Evolutionary conservation across 2,888 invertebrate genomes (phyloP), one percentile per base, ranked within the genome.

Genomic region (Mesopsocus fuscifrons): DNA sequence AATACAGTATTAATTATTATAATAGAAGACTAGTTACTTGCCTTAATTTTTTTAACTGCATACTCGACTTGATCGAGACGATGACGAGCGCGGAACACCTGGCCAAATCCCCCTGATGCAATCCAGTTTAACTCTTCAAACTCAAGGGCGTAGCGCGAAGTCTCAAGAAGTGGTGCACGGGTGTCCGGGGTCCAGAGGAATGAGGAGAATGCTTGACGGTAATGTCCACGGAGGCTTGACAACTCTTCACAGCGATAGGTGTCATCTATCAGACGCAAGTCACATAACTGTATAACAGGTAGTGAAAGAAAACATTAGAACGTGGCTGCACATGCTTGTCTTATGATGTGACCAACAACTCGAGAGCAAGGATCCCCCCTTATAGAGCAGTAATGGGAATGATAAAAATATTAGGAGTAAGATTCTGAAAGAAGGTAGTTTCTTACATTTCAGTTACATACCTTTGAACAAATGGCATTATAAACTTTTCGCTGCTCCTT

Each of bases 21-120:
- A n/a, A n/a, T n/a, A n/a, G n/a, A n/a, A n/a, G n/a, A n/a, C n/a
- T n/a, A n/a, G n/a, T n/a, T n/a, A n/a, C n/a, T n/a, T n/a, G 26
- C 9, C 33, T 9, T 31, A 21, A 65, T 78, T 57, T 83, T 82
- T 57, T 84, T 85, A 1, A 85, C 69, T 1, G 85, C 85, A 63
- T 84, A 85, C 52, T 77, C 71, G 2, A 72, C 71, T 4, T 75
- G 76, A 55, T 85, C 85, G 3, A 84, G 57, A 53, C 77, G 72
- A 55, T 84, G 77, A 50, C 67, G 67, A 0, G 80, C 83, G 62
- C 73, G 74, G 55, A 68, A 83, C 2, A 83, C 83, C 49, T 69
- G 68, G 1, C 83, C 84, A 55, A 83, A 84, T 16, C 81, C 84
- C 9, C 81, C 81, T 15, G 68, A 68, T 45, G 77, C 79, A 46